Percentiles rank a stretch among this genome's conserved stretches.
phyloP scores from a whole-genome alignment of 2,797 vertebrate species.

The Podarcis lilfordi region DNA sequence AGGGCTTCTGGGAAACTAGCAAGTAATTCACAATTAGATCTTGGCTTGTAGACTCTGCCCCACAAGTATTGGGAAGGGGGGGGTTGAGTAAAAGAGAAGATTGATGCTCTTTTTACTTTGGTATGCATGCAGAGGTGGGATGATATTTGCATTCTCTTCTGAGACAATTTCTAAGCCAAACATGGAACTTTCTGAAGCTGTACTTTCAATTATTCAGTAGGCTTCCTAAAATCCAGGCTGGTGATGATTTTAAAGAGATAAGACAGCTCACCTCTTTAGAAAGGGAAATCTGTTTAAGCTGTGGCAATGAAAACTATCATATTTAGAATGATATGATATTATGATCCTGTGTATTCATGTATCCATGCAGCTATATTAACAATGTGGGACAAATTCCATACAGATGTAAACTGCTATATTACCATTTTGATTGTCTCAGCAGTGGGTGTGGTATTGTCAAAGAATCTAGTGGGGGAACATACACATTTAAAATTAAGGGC shows the following conservation, averaged over 20 bases:
- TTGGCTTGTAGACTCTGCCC: neutral
- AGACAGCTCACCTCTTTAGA: neutral
- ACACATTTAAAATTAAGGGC: neutral
- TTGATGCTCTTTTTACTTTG: neutral
- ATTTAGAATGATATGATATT: constrained; percentile 2
- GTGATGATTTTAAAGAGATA: constrained; percentile 19
- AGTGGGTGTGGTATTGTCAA: neutral
- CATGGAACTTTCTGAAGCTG: neutral
- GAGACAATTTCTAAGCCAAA: constrained; percentile 31
- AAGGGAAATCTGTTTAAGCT: neutral
- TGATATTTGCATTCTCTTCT: constrained; percentile 18
- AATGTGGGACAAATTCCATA: neutral
- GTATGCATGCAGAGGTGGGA: neutral
- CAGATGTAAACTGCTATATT: neutral
- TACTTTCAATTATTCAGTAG: constrained; percentile 28
- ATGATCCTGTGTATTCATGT: neutral
- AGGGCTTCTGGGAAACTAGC: neutral
- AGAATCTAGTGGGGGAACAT: neutral
- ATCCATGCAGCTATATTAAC: neutral
- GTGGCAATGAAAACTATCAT: neutral
- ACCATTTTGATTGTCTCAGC: too few species aligned
- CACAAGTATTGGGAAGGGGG: neutral
- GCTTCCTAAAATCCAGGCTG: constrained; percentile 10
- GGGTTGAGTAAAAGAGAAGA: constrained; percentile 23
- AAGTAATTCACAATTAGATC: neutral